Conservation (phyloP, 2,888 invertebrate species). For the Synergus itoensis region DNA sequence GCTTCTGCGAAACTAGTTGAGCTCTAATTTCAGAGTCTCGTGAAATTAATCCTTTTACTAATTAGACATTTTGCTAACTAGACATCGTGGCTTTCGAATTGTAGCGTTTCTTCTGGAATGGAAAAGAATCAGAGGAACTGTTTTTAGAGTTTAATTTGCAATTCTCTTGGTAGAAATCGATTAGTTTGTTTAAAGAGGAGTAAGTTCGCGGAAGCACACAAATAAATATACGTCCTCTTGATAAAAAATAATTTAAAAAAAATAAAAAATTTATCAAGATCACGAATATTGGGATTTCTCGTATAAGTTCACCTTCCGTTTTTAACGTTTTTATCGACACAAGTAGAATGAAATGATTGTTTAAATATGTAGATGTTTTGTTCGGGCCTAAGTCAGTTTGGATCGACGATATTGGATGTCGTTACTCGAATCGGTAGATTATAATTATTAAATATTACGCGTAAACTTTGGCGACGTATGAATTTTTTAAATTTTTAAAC, state of each 20-base stretch:
- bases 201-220: conserved; percentile 33
- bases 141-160: background rate
- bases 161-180: conserved; percentile 22
- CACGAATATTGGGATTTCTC: conserved; percentile 34
- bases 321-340: conserved; percentile 25
- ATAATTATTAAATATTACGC: background rate
- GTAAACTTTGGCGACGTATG: background rate
- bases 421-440: conserved; percentile 16
- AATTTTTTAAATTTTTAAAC: conserved; percentile 35
- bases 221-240: conserved; percentile 16
- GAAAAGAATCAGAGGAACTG: conserved; percentile 10
- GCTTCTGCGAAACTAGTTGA: conserved; percentile 17
- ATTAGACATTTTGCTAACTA: conserved; percentile 31
- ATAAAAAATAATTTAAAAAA: background rate
- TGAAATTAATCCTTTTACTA: conserved; percentile 9
- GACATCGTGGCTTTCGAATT: conserved; percentile 33
- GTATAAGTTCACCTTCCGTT: conserved; percentile 37
- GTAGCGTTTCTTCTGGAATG: conserved; percentile 28
- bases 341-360: conserved; percentile 8
- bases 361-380: conserved; percentile 18
- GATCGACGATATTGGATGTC: background rate
- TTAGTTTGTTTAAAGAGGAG: conserved; percentile 31
- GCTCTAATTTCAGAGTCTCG: conserved; percentile 17
- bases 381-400: conserved; percentile 26
- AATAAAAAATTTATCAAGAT: conserved; percentile 6